Conservation (phyloP, 2,113 vertebrate species). For the Amblyornis subalaris region DNA sequence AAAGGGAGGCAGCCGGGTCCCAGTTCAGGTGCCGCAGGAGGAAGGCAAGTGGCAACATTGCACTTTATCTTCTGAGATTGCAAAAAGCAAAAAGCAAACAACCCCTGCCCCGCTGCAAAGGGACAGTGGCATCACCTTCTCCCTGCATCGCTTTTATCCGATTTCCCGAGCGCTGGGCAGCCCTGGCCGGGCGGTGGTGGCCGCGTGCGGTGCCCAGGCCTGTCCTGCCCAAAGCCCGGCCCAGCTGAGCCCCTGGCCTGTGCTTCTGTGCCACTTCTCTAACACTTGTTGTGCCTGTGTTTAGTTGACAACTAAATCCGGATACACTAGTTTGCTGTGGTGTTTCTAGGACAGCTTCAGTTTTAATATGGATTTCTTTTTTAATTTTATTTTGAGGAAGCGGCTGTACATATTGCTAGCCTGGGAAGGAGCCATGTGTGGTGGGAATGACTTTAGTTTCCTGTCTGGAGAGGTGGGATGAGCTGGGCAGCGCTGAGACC, state of each 20-base stretch:
- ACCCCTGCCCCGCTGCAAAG: not conserved
- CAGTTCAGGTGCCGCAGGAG: not conserved
- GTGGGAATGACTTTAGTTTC: not conserved
- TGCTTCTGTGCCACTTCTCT: constrained; percentile 39
- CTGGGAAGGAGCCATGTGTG: not conserved
- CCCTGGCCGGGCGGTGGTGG: not conserved
- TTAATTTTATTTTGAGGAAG: not conserved
- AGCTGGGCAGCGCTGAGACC: not conserved
- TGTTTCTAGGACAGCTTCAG: not conserved
- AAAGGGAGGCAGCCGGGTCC: accelerated
- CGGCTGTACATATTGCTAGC: not conserved
- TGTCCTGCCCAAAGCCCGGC: not conserved
- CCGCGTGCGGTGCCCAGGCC: not conserved
- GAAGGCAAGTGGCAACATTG: not conserved
- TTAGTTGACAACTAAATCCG: not conserved
- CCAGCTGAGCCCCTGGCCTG: not conserved
- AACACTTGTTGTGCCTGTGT: constrained; percentile 28
- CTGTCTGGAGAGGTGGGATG: not conserved
- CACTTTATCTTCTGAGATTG: constrained; percentile 15
- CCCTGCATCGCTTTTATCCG: not conserved
- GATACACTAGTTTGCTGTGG: not conserved
- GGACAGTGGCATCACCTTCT: not conserved
- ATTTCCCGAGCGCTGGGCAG: not conserved
- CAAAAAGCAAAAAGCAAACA: not conserved
- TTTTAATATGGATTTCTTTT: not conserved